Base-by-base conservation (phyloP, 2,888 invertebrate genomes). In the Ommatoiulus sabulosus region DNA sequence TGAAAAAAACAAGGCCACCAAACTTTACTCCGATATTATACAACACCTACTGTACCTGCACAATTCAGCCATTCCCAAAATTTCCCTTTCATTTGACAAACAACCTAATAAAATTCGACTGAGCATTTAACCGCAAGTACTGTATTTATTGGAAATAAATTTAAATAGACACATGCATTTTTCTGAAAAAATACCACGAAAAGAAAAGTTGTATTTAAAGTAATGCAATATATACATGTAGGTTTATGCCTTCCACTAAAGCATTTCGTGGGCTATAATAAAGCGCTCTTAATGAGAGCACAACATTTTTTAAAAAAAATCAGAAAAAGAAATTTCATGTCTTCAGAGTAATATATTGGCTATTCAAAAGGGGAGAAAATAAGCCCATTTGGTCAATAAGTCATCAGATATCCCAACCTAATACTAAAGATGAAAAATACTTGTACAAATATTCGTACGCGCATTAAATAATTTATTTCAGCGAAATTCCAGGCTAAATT, bases 101-200 rank as follows among this genome's bases (percentile, higher is more conserved):
- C 35, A 35, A 35, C 80, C 35, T 15, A 35, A 80, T 80, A 15
- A 35, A 80, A 80, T 80, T 80, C 15, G 35, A 35, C 35, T 24
- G 20, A 80, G 35, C 80, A 15, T 35, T 12, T 35, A 35, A 80
- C 35, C 24, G 7, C 80, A 35, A 80, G 80, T 4, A 35, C 35
- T 35, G 35, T 35, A 80, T 43, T 80, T 80, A 80, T 80, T 80
- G 80, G 80, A 80, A 80, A 80, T 80, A 80, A 80, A 80, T 80
- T 80, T 72, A 24, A 80, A 80, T 7, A 80, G 80, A 72, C 20
- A 72, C 35, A 35, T 80, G 7, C 24, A 80, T 80, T 80, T 80
- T 80, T 80, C 35, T 5, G 15, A 12, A 43, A 52, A 80, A 43
- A 80, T 3, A 10, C 2, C 80, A 80, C 7, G 15, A 35, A 80